Evolutionary conservation across 1,140 invertebrate species (phyloP).

Genomic region (Drosophila bipectinata): DNA sequence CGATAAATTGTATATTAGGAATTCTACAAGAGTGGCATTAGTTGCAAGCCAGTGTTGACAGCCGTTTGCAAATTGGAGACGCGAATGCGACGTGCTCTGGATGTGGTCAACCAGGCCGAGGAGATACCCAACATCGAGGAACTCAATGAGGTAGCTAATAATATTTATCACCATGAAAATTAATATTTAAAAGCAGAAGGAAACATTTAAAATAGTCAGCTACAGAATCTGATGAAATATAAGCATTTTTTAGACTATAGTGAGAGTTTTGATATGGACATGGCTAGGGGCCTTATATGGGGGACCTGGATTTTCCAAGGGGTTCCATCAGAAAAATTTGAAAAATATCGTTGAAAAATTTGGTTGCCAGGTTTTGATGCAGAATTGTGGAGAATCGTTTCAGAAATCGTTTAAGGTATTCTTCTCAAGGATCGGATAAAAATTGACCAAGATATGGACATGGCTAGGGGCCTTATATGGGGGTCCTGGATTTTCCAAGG

Average conservation of each 20-base stretch:
- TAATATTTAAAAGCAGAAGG: no score
- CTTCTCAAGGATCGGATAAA: background rate
- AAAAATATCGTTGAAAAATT: background rate
- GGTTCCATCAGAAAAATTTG: background rate
- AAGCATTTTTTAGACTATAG: background rate
- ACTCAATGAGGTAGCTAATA: slow-evolving; percentile 56
- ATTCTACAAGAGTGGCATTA: slow-evolving; percentile 80
- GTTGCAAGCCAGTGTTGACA: slow-evolving; percentile 74
- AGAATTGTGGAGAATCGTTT: background rate
- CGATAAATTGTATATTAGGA: slow-evolving; percentile 43
- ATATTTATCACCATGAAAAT: no score
- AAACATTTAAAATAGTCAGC: no score
- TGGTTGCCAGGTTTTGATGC: background rate
- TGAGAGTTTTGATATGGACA: no score
- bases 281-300: no score
- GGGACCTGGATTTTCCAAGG: no score
- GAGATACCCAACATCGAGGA: slow-evolving; percentile 79
- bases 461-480: no score
- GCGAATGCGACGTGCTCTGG: slow-evolving; percentile 74
- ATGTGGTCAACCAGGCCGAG: slow-evolving; percentile 83
- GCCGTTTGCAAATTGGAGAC: slow-evolving; percentile 81
- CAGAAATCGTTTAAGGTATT: background rate
- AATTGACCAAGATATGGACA: no score
- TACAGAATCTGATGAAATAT: background rate
- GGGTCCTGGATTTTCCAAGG: no score